Evolutionary conservation across 2,113 vertebrate species (phyloP), one percentile per base, ranked within the genome.

Genomic region (Hemicordylus capensis): DNA sequence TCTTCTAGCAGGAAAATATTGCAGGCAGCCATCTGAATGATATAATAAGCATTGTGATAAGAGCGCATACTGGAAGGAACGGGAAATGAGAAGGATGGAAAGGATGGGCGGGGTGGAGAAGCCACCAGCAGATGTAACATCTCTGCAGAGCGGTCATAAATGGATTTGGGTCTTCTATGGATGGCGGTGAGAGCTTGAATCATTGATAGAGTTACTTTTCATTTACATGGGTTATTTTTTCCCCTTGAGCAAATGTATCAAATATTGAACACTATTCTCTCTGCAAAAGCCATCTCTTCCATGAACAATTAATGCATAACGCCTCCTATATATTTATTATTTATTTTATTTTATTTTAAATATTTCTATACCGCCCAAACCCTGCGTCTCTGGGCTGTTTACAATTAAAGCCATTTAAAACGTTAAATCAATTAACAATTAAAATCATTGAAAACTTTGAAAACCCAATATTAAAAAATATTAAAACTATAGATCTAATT

Each of bases 11-110:
- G 88, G 92, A 89, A 80, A 95, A 94, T 93, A 94, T 92, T 0
- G 64, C 92, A 94, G 87, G 91, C 92, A 88, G 88, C 89, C 93
- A 90, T 91, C 89, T 90, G 92, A 92, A 93, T 92, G 93, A 93
- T 87, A 87, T 85, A 89, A 61, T 88, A 91, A 90, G 91, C 89
- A 85, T 73, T 87, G 81, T 70, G 82, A 78, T 92, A 94, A 94
- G 91, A 92, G 84, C 91, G 87, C 85, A 87, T 80, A 88, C 92
- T 93, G 86, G 85, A 94, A 86, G 90, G 34, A 19, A 63, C 3
- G 24, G 58, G 56, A 63, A 46, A 63, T 44, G n/a, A 74, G 72
- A 51, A 74, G 12, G 34, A 44, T 78, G 3, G n/a, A 15, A 12
- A 15, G 54, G 37, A 20, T 26, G 66, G 89, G 86, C 87, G 81